Evolutionary conservation across 2,797 vertebrate species (phyloP).

Genomic region (Antrozous pallidus): DNA sequence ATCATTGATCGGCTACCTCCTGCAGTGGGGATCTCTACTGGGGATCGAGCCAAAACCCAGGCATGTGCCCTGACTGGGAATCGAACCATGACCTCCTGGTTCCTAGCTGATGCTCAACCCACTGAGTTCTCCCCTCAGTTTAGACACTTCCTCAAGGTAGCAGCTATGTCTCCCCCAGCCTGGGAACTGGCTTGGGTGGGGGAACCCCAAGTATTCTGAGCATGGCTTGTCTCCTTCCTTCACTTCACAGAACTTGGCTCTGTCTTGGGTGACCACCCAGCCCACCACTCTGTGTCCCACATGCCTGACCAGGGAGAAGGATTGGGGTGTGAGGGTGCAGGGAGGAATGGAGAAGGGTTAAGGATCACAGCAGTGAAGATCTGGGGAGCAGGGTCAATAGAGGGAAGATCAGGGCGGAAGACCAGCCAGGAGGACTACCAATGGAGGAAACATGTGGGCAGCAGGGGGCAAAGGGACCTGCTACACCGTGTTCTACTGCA

Average conservation of each 20-base stretch:
- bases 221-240: background rate
- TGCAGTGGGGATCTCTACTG: too few relatives aligned
- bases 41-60: accelerated
- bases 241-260: background rate
- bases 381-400: too few relatives aligned
- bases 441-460: background rate
- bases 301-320: background rate
- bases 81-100: too few relatives aligned
- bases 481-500: background rate
- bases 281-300: background rate
- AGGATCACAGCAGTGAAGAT: background rate
- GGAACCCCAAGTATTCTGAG: background rate
- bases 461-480: background rate
- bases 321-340: too few relatives aligned
- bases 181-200: accelerated
- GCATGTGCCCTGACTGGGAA: too few relatives aligned
- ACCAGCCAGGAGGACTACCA: background rate
- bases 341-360: background rate
- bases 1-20: too few relatives aligned
- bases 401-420: too few relatives aligned
- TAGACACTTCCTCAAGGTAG: background rate
- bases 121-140: background rate
- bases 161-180: background rate
- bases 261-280: background rate
- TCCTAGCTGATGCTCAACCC: too few relatives aligned